These are phyloP conservation scores for Tursiops truncatus DNA, from an alignment of 2,113 vertebrate genomes.

Conservation along the genomic window DNA sequence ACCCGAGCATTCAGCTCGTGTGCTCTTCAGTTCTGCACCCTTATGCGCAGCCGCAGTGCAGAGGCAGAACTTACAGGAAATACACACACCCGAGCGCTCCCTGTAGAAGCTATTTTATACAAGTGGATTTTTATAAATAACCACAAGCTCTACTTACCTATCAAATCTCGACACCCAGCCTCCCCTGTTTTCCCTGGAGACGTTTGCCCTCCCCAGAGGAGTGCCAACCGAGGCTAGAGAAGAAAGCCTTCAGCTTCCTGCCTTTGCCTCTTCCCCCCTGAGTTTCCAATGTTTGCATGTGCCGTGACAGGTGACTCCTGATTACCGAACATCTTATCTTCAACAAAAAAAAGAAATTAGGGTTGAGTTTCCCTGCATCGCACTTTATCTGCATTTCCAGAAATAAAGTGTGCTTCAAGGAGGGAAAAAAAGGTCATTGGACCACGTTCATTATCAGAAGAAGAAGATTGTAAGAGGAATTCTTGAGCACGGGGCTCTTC, in stretches of 20 bases:
- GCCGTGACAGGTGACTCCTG: neutral
- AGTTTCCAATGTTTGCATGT: neutral
- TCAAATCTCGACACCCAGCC: neutral
- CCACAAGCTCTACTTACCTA: constrained; percentile 32
- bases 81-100: neutral
- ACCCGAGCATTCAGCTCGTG: neutral
- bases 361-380: neutral
- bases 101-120: constrained; percentile 47
- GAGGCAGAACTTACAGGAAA: constrained; percentile 27
- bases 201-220: neutral
- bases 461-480: constrained; percentile 10
- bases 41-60: neutral
- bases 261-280: neutral
- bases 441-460: constrained; percentile 6
- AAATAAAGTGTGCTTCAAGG: constrained; percentile 41
- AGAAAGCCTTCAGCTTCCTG: neutral
- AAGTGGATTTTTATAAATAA: constrained; percentile 61
- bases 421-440: neutral
- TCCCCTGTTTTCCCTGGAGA: neutral
- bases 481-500: neutral
- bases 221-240: neutral
- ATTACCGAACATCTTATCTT: neutral
- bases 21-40: neutral
- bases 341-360: neutral
- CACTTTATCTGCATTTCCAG: constrained; percentile 56